A percentile compares a stretch with the other conserved stretches of the same genome.
These are phyloP conservation scores for Hylomyscus alleni DNA, from an alignment of 2,797 vertebrate species.

Conservation along the genomic window DNA sequence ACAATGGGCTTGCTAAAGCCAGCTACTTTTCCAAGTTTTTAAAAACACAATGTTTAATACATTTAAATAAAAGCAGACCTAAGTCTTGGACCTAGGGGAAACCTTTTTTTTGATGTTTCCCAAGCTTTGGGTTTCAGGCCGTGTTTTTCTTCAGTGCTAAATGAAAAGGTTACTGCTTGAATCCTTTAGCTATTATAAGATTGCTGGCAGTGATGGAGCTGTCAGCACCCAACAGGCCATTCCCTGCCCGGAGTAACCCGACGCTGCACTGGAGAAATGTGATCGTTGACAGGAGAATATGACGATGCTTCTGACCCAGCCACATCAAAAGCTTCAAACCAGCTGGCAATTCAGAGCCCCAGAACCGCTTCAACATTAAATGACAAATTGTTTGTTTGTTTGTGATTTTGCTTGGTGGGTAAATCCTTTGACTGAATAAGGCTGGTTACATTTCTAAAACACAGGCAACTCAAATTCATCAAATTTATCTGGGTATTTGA, in stretches of 20 bases:
- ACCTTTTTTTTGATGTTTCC: background rate
- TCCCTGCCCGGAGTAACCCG: slow-evolving; percentile 81
- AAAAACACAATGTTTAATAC: background rate
- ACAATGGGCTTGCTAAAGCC: slow-evolving; percentile 1
- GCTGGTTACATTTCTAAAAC: slow-evolving; percentile 32
- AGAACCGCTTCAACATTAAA: background rate
- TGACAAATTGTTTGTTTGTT: background rate
- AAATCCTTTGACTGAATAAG: slow-evolving; percentile 50
- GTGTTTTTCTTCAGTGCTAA: slow-evolving; percentile 71
- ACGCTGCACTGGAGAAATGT: slow-evolving; percentile 82
- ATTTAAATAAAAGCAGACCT: slow-evolving; percentile 15
- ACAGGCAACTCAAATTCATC: background rate
- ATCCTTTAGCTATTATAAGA: slow-evolving; percentile 81
- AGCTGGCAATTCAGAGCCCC: background rate
- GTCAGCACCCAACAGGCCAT: slow-evolving; percentile 73
- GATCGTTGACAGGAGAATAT: slow-evolving; percentile 77
- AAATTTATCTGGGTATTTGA: background rate
- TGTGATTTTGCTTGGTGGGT: background rate
- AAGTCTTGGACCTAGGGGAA: slow-evolving; percentile 10
- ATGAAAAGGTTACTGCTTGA: slow-evolving; percentile 81
- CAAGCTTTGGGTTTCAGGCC: slow-evolving; percentile 34
- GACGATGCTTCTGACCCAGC: slow-evolving; percentile 36
- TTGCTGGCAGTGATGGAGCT: slow-evolving; percentile 68
- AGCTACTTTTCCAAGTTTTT: background rate
- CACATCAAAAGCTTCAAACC: slow-evolving; percentile 52